Conservation (phyloP, 53 echinoderm and acorn worm genomes). For the Holothuria scabra region DNA sequence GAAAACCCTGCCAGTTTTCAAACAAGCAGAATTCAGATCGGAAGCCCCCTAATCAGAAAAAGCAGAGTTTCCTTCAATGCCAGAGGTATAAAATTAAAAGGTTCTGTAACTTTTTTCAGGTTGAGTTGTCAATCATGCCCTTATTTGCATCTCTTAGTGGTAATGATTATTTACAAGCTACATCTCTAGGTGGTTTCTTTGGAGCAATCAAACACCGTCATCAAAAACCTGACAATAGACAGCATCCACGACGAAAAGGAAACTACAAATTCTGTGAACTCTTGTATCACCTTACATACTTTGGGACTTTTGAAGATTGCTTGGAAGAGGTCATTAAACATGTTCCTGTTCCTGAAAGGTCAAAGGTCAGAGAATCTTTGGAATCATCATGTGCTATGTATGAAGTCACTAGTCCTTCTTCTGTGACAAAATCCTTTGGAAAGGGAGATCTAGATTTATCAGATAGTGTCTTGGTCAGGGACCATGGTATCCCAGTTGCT, state of each 20-base stretch:
- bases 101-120: slow-evolving; percentile 74
- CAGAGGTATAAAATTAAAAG: slow-evolving; percentile 27
- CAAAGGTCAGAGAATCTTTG: neutral
- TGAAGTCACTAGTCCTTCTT: neutral
- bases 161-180: slow-evolving; percentile 81
- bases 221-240: neutral
- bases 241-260: slow-evolving; percentile 22
- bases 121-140: slow-evolving; percentile 75
- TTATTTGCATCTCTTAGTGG: slow-evolving; percentile 83
- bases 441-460: neutral
- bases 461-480: neutral
- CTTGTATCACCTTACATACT: slow-evolving; percentile 26
- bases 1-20: slow-evolving; percentile 18
- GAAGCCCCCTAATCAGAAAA: neutral
- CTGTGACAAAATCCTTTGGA: neutral
- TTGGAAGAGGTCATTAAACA: slow-evolving; percentile 26
- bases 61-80: slow-evolving; percentile 17
- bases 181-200: slow-evolving; percentile 43
- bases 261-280: slow-evolving; percentile 35
- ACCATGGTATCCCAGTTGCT: slow-evolving; percentile 32
- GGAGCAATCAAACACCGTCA: slow-evolving; percentile 26
- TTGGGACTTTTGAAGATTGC: slow-evolving; percentile 10
- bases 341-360: neutral
- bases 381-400: slow-evolving; percentile 27
- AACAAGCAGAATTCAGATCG: too few relatives aligned